These are phyloP conservation scores for Tetranychus truncatus DNA, from an alignment of 2,888 invertebrate species.

Conservation along the genomic window DNA sequence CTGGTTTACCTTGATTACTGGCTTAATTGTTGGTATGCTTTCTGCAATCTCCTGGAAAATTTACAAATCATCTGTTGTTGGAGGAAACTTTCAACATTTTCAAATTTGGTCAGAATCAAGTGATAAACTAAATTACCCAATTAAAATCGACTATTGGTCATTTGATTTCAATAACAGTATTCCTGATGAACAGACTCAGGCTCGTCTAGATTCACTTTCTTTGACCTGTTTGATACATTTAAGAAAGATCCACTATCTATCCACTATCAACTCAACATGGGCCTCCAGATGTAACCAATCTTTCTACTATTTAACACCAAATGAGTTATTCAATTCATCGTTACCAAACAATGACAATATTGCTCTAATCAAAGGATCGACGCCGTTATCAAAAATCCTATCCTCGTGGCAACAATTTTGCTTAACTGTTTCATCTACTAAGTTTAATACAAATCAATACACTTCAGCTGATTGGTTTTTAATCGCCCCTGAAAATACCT, in stretches of 20 bases:
- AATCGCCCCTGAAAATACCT: slow-evolving; percentile 96
- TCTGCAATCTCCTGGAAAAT: not conserved
- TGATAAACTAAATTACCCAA: not conserved
- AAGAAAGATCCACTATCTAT: not conserved
- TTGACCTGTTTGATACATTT: not conserved
- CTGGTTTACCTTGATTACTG: not conserved
- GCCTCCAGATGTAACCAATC: not conserved
- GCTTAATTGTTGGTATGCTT: not conserved
- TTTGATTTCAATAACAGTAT: not conserved
- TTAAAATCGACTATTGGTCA: too few species aligned
- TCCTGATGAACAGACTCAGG: not conserved
- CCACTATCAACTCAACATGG: not conserved
- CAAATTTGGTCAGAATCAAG: not conserved
- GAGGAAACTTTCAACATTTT: not conserved
- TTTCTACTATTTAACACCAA: not conserved
- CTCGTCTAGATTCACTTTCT: not conserved
- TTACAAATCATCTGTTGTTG: not conserved
- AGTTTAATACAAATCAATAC: not conserved
- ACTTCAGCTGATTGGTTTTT: slow-evolving; percentile 62
- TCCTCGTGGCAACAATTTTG: not conserved
- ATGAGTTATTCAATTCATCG: not conserved
- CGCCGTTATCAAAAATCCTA: not conserved
- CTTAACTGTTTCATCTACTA: not conserved
- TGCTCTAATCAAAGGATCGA: not conserved
- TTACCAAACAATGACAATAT: not conserved